These are phyloP conservation scores for Criorhina ranunculi DNA, from an alignment of 2,888 invertebrate species.

Conservation along the genomic window DNA sequence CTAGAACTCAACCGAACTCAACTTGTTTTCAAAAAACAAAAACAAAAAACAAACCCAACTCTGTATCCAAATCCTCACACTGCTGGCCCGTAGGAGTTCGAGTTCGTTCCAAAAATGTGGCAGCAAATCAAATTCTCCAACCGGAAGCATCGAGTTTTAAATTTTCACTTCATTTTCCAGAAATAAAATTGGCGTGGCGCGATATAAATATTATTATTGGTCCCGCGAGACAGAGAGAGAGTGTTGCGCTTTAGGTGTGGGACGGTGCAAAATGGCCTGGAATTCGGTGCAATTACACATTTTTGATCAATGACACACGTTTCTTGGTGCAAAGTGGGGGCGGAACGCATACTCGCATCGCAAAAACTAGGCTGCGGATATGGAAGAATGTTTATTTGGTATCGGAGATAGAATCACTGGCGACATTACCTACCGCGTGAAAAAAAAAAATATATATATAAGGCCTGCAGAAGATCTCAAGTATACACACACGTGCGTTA, in stretches of 20 bases:
- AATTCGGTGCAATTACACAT: conserved; percentile 24
- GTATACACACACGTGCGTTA: neutral
- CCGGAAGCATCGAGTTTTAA: conserved; percentile 39
- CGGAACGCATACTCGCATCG: neutral
- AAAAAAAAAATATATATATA: no score
- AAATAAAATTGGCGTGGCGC: conserved; percentile 37
- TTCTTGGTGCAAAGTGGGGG: neutral
- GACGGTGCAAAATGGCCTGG: conserved; percentile 12
- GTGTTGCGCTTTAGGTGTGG: neutral
- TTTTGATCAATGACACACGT: conserved; percentile 38
- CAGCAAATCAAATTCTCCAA: conserved; percentile 17
- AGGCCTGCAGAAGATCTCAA: conserved; percentile 13
- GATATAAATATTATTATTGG: conserved; percentile 45
- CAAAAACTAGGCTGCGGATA: conserved; percentile 21
- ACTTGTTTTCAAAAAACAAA: neutral
- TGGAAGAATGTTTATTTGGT: conserved; percentile 26
- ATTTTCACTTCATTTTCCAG: conserved; percentile 42
- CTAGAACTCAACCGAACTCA: neutral
- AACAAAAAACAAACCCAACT: no score
- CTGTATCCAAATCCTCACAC: neutral
- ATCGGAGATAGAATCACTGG: conserved; percentile 24
- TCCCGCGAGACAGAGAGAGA: neutral
- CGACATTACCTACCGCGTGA: conserved; percentile 24
- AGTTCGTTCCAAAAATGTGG: neutral
- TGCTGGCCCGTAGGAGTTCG: neutral